Evolutionary conservation across 2,888 invertebrate species (phyloP), one percentile per base, ranked within the genome.

Genomic region (Drosophila lacicola): DNA sequence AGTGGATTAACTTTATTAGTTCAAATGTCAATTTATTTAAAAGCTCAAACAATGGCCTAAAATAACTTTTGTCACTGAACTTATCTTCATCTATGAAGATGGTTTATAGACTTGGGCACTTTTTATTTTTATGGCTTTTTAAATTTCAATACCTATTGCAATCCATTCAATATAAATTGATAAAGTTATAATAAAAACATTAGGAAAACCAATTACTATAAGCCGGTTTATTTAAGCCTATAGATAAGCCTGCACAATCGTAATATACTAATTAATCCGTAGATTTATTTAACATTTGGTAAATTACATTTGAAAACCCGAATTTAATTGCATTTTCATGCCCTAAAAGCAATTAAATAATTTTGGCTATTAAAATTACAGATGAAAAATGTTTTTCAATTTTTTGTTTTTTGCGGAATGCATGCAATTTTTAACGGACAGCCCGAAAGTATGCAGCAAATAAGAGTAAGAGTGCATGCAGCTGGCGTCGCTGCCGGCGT

Each of bases 271-370:
- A 51, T 36, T n/a, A 19, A 2, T 11, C 21, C 5, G 2, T 34
- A 21, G 21, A 13, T 17, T 1, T 19, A 42, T 49, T 36, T 61
- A 34, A 14, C 10, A 49, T 49, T 33, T 36, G 36, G n/a, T n/a
- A 4, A 47, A 49, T 29, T 36, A n/a, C 9, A n/a, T 17, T 25
- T 44, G 51, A 33, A 29, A 37, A 19, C 11, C 14, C 5, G 34
- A 17, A 19, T 65, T 34, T 34, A 53, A 63, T 63, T 53, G 25
- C 17, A 17, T 39, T 61, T 49, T 42, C 10, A 14, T 49, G 39
- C 42, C 47, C 44, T 41, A 56, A 79, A 68, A 49, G 69, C 72
- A 75, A 84, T 84, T 82, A 84, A 82, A 72, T 77, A 77, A 67
- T 77, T 74, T 75, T 34, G 46, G 68, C 74, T 71, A 74, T 84